Conservation (phyloP, 2,113 vertebrate genomes). For the Austrofundulus limnaeus region DNA sequence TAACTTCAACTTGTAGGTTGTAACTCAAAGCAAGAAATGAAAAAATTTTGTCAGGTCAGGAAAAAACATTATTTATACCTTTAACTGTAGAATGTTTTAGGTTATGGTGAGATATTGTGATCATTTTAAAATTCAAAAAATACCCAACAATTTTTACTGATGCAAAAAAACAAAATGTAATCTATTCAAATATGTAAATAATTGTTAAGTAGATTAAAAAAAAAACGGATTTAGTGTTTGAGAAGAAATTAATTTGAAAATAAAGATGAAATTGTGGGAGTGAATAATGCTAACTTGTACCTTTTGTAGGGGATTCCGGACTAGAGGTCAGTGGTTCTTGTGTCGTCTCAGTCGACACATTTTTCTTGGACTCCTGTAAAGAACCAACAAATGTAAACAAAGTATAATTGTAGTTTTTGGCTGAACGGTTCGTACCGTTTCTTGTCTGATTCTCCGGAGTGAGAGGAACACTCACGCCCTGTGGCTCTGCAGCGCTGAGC, state of each 20-base stretch:
- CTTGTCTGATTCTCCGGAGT: neutral
- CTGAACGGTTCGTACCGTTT: neutral
- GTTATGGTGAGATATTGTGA: no score
- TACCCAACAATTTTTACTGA: no score
- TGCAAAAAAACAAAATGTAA: no score
- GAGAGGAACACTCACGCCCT: slow-evolving; percentile 75
- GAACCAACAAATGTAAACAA: slow-evolving; percentile 1
- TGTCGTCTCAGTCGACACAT: slow-evolving; percentile 65
- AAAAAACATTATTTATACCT: no score
- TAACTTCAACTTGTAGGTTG: no score
- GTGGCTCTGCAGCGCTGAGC: slow-evolving; percentile 80
- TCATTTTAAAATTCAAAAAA: no score
- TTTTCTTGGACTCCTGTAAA: slow-evolving; percentile 75
- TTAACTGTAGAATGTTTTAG: no score
- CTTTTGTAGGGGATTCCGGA: slow-evolving; percentile 70
- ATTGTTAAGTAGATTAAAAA: neutral
- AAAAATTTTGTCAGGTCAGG: no score
- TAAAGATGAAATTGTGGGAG: neutral
- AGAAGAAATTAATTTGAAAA: neutral
- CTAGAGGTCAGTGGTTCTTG: slow-evolving; percentile 63
- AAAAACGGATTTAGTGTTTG: neutral
- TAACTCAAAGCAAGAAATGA: no score
- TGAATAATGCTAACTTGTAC: slow-evolving; percentile 33
- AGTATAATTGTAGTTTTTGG: neutral
- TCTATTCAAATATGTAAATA: no score